Evolutionary conservation across 2,888 invertebrate genomes (phyloP).

Genomic region (Desoria tigrina): DNA sequence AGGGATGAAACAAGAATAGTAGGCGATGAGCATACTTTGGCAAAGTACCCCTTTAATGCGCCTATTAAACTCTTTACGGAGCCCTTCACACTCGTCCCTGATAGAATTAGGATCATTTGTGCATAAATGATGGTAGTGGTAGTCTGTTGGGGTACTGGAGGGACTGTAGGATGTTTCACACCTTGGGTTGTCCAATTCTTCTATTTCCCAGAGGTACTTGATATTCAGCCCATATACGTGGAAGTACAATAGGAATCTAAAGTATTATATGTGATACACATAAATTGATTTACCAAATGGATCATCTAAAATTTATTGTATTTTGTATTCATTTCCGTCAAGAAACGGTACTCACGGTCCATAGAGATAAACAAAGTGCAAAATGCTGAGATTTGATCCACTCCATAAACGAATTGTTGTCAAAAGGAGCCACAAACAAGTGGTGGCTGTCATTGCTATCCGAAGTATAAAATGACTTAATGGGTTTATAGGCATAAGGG

Average conservation of each 20-base stretch:
- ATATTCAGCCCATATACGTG: conserved; percentile 47
- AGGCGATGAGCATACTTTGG: conserved; percentile 78
- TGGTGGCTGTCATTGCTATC: conserved; percentile 38
- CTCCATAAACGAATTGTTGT: conserved; percentile 42
- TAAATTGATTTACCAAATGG: not conserved
- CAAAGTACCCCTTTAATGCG: conserved; percentile 86
- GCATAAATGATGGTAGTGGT: conserved; percentile 46
- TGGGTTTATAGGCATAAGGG: conserved; percentile 58
- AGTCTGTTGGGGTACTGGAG: conserved; percentile 19
- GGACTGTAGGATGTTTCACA: conserved; percentile 23
- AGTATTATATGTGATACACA: not conserved
- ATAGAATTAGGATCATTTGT: conserved; percentile 44
- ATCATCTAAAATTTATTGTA: too few relatives aligned
- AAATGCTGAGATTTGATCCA: conserved; percentile 24
- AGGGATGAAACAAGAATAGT: conserved; percentile 85
- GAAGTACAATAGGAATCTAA: conserved; percentile 40
- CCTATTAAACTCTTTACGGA: conserved; percentile 84
- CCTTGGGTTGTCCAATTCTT: conserved; percentile 42
- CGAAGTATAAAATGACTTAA: conserved; percentile 56
- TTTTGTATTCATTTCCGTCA: too few relatives aligned
- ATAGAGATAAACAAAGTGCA: conserved; percentile 47
- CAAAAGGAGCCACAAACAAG: conserved; percentile 38
- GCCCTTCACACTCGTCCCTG: conserved; percentile 75
- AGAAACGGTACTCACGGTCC: conserved; percentile 45
- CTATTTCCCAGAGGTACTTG: conserved; percentile 42